A percentile compares a stretch with the other conserved stretches of the same genome.
Evolutionary conservation across 2,888 invertebrate genomes (phyloP).

Genomic region (Euzophera pinguis): DNA sequence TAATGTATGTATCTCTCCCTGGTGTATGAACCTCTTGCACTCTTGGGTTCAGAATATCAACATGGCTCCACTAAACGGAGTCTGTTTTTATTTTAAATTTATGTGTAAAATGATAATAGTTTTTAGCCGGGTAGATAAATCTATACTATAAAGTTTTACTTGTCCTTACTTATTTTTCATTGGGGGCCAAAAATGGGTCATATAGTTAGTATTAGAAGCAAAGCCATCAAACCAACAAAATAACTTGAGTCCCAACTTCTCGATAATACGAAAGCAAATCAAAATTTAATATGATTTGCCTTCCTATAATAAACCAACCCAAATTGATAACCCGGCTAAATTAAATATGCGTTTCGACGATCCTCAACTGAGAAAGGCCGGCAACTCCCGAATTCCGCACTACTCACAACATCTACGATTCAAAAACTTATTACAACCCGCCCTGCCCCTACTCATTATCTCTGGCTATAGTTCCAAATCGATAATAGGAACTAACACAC

Average conservation of each 20-base stretch:
- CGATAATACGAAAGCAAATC: conserved; percentile 18
- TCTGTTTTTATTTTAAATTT: no score
- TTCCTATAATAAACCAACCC: not conserved
- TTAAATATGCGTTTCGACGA: conserved; percentile 22
- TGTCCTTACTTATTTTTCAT: no score
- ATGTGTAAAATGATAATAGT: no score
- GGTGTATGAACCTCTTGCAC: no score
- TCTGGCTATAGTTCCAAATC: conserved; percentile 74
- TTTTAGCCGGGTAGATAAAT: no score
- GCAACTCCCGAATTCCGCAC: conserved; percentile 2
- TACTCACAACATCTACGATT: conserved; percentile 31
- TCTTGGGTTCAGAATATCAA: no score
- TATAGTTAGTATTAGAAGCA: no score
- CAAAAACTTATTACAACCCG: conserved; percentile 71
- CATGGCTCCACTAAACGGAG: no score
- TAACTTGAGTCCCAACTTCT: not conserved
- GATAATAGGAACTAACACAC: conserved; percentile 66
- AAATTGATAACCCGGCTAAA: conserved; percentile 28
- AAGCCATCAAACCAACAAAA: not conserved
- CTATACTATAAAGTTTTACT: no score
- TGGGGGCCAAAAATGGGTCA: no score
- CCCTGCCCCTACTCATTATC: conserved; percentile 75
- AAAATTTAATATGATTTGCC: conserved; percentile 23
- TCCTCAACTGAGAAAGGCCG: conserved; percentile 1
- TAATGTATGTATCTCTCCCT: no score